Percentiles rank a stretch among this genome's conserved stretches.
Evolutionary conservation across 2,888 invertebrate species (phyloP).

Genomic region (Phortica okadai): DNA sequence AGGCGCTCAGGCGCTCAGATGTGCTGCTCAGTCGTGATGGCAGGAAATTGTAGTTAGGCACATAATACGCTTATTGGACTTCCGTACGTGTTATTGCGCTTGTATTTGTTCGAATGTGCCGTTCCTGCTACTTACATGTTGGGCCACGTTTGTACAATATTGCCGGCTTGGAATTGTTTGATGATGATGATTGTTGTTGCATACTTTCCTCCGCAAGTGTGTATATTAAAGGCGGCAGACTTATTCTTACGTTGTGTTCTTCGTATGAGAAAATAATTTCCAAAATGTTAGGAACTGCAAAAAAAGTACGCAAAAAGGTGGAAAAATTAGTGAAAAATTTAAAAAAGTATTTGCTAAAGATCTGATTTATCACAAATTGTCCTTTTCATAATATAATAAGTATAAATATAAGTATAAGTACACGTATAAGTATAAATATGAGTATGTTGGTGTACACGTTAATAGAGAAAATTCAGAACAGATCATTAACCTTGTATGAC

Average conservation of each 20-base stretch:
- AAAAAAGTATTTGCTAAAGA: no score
- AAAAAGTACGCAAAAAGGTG: not conserved
- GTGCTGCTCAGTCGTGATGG: not conserved
- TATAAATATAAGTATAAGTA: no score
- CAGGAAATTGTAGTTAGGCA: not conserved
- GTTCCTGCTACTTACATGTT: not conserved
- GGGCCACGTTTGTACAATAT: conserved; percentile 13
- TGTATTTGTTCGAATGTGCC: not conserved
- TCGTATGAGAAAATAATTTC: not conserved
- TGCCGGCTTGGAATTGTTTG: conserved; percentile 5
- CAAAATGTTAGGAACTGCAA: no score
- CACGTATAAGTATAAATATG: no score
- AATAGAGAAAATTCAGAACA: no score
- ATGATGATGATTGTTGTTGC: conserved; percentile 46
- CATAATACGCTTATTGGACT: not conserved
- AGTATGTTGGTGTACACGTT: no score
- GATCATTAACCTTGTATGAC: no score
- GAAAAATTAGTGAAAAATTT: conserved; percentile 54
- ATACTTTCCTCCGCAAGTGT: conserved; percentile 35
- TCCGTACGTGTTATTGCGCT: not conserved
- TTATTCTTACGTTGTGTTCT: not conserved
- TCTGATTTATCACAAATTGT: no score
- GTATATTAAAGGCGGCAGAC: not conserved
- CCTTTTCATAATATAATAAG: no score
- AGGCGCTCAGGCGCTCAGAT: not conserved